Evolutionary conservation across 2,797 vertebrate species (phyloP).

Genomic region (Helostoma temminkii): DNA sequence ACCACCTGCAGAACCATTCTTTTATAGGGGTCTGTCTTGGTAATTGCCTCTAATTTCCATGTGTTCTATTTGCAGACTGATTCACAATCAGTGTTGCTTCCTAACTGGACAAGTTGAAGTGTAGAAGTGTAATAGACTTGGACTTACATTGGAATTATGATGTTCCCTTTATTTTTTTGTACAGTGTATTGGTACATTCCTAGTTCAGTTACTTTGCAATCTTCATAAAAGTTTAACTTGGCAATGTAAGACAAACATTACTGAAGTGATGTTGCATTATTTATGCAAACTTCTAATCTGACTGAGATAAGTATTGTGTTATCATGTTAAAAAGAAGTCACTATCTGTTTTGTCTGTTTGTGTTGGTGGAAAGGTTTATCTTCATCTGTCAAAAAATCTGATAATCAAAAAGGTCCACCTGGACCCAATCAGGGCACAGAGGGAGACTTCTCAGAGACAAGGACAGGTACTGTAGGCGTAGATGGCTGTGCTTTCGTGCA

Average conservation of each 20-base stretch:
- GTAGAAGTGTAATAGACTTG: too few relatives aligned
- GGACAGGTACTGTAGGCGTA: constrained; percentile 64
- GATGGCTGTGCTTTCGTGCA: constrained; percentile 14
- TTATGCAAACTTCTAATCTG: background rate
- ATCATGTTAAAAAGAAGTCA: constrained; percentile 7
- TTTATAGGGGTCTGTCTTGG: too few relatives aligned
- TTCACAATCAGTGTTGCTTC: too few relatives aligned
- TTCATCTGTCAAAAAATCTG: constrained; percentile 77
- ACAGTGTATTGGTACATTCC: too few relatives aligned
- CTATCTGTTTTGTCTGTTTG: background rate
- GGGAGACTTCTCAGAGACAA: constrained; percentile 44
- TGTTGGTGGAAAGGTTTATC: constrained; percentile 78
- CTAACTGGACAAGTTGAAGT: too few relatives aligned
- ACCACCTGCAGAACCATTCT: too few relatives aligned
- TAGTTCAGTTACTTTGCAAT: background rate
- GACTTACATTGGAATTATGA: too few relatives aligned
- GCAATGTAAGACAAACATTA: constrained; percentile 4
- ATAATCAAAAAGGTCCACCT: constrained; percentile 54
- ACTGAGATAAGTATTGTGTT: constrained; percentile 6
- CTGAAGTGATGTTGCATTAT: background rate
- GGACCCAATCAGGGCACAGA: constrained; percentile 47
- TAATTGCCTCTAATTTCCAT: too few relatives aligned
- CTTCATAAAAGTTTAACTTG: background rate
- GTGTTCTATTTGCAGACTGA: too few relatives aligned
- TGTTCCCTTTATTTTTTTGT: too few relatives aligned